phyloP scores from a whole-genome alignment of 2,888 invertebrate genomes.

The Tyria jacobaeae region DNA sequence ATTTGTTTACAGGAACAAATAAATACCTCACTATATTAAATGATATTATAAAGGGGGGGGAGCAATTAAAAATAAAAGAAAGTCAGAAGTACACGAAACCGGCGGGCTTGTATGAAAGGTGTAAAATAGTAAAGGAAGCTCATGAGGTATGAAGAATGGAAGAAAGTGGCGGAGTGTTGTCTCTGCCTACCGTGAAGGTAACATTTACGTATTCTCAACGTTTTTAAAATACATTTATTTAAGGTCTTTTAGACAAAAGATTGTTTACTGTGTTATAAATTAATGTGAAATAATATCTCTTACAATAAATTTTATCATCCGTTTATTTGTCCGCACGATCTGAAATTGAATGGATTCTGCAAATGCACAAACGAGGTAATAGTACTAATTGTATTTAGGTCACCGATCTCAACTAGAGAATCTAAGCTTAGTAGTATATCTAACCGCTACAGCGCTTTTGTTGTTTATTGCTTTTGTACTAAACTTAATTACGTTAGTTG shows the following conservation, averaged over 20 bases:
- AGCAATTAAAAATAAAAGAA: no score
- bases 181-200: no score
- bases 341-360: constrained; percentile 45
- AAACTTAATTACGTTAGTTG: constrained; percentile 27
- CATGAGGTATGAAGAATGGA: no score
- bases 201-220: no score
- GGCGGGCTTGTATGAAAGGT: no score
- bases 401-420: constrained; percentile 48
- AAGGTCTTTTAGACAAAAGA: not conserved
- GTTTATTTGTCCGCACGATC: constrained; percentile 51
- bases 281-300: constrained; percentile 29
- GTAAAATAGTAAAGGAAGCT: no score
- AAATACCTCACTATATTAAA: no score
- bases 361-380: constrained; percentile 50
- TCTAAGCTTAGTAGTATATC: constrained; percentile 40
- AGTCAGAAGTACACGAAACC: no score
- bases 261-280: not conserved
- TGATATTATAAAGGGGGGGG: no score
- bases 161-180: no score
- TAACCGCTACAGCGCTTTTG: constrained; percentile 29
- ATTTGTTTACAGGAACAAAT: not conserved
- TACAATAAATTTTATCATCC: constrained; percentile 53
- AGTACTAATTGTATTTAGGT: constrained; percentile 65
- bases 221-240: no score
- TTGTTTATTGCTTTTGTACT: constrained; percentile 16